A percentile compares a stretch with the other conserved stretches of the same genome.
These are phyloP conservation scores for Drosophila algonquin DNA, from an alignment of 2,888 invertebrate species.

Conservation along the genomic window DNA sequence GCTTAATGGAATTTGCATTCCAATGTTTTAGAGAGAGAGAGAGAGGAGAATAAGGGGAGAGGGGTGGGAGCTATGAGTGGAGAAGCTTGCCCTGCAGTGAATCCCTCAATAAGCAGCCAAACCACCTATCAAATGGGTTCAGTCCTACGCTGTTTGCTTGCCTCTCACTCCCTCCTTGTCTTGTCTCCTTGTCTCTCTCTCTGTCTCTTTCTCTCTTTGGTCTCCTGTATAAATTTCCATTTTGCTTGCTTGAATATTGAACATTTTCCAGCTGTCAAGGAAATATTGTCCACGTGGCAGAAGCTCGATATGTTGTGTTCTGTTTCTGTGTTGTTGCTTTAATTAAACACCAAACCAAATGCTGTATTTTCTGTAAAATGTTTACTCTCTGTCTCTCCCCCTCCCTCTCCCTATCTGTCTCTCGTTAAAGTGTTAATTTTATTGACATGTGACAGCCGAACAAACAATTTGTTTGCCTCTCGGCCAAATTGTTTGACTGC, in stretches of 20 bases:
- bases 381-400: slow-evolving; percentile 12
- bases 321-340: slow-evolving; percentile 63
- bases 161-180: slow-evolving; percentile 1
- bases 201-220: slow-evolving; percentile 24
- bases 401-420: slow-evolving; percentile 17
- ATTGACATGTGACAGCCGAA: slow-evolving; percentile 75
- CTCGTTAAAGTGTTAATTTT: slow-evolving; percentile 75
- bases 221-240: slow-evolving; percentile 69
- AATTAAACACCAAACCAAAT: slow-evolving; percentile 59
- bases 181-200: slow-evolving; percentile 23
- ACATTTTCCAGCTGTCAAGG: slow-evolving; percentile 72
- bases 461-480: slow-evolving; percentile 68
- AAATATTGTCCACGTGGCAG: slow-evolving; percentile 61
- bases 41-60: too few relatives aligned
- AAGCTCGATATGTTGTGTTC: slow-evolving; percentile 17
- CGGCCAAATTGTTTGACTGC: slow-evolving; percentile 59
- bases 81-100: too few relatives aligned
- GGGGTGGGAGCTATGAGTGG: too few relatives aligned
- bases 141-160: slow-evolving; percentile 11
- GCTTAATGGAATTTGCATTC: slow-evolving; percentile 74
- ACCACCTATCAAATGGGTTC: background rate
- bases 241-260: slow-evolving; percentile 66
- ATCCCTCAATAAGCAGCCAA: background rate
- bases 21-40: slow-evolving; percentile 10
- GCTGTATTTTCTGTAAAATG: slow-evolving; percentile 14